Conservation (phyloP, 1,140 invertebrate genomes). For the Aphelinus certus region DNA sequence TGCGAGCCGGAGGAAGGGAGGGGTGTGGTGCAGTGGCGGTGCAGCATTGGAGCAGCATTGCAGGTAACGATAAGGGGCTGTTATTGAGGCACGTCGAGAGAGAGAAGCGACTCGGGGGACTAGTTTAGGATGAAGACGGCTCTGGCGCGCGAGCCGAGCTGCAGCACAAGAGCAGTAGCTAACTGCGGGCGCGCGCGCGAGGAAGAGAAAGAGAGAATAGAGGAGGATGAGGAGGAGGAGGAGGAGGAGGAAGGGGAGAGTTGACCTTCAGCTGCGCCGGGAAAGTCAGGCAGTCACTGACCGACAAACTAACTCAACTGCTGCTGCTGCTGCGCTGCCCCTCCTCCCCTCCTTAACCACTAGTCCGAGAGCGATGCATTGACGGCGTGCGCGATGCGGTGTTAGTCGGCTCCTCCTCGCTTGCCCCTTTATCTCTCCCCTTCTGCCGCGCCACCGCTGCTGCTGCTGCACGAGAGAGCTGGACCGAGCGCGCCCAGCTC, state of each 20-base stretch:
- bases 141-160: too few relatives aligned
- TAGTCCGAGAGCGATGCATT: too few relatives aligned
- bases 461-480: too few relatives aligned
- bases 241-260: conserved; percentile 40
- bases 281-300: conserved; percentile 68
- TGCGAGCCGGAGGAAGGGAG: too few relatives aligned
- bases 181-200: too few relatives aligned
- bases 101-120: background rate
- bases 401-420: background rate
- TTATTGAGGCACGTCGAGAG: too few relatives aligned
- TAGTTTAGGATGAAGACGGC: conserved; percentile 6
- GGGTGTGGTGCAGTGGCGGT: too few relatives aligned
- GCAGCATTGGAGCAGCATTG: too few relatives aligned
- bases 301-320: conserved; percentile 67
- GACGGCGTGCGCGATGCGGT: too few relatives aligned
- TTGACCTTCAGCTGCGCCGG: conserved; percentile 66
- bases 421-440: background rate
- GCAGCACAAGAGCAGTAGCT: too few relatives aligned
- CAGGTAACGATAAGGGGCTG: too few relatives aligned
- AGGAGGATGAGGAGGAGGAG: conserved; percentile 36
- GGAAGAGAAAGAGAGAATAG: conserved; percentile 15
- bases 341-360: too few relatives aligned
- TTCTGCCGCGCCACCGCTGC: conserved; percentile 27
- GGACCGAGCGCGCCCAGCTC: background rate
- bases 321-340: conserved; percentile 42